Evolutionary conservation across 2,797 vertebrate genomes (phyloP), one percentile per base, ranked within the genome.

Genomic region (Arvicola amphibius): DNA sequence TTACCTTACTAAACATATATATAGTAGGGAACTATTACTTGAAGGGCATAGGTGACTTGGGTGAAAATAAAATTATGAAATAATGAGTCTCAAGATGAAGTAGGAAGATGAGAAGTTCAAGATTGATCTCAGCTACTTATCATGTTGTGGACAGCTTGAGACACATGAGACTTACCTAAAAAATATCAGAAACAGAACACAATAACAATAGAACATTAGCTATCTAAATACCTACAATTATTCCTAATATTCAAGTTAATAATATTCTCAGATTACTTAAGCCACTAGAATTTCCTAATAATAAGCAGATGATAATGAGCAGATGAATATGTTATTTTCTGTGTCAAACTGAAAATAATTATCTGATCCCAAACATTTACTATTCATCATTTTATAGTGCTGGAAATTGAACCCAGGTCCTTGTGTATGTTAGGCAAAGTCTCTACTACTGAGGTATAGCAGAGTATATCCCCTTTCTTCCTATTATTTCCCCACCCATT

Each of bases 291-390:
- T 73, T 40, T 94, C 9, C 88, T 92, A 69, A 48, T 61, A 59
- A 34, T 76, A 29, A 91, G 85, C 8, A 65, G 81, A 92, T n/a
- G 27, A 74, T n/a, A n/a, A 34, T 76, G 34, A 91, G 85, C 8
- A 65, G 81, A 92, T n/a, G 27, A 74, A 2, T 43, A 59, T 43
- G 17, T 71, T 81, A 14, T 88, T 96, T 95, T 67, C 27, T 84
- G 11, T 74, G 2, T 21, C 9, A 79, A 29, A 71, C 29, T 51
- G 8, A 59, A 53, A 71, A 61, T 34, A 79, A 74, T 32, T 43
- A 9, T 40, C 46, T 91, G 25, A 51, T 83, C 4, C 4, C 21
- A 83, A 19, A 17, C 6, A 77, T 40, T 90, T 53, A 23, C 56
- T 86, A 34, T 29, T 73, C 7, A 51, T 67, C 51, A 9, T 53